Percentiles rank a stretch among this genome's conserved stretches.
phyloP scores from a whole-genome alignment of 2,888 invertebrate species.

The Cotesia congregata region DNA sequence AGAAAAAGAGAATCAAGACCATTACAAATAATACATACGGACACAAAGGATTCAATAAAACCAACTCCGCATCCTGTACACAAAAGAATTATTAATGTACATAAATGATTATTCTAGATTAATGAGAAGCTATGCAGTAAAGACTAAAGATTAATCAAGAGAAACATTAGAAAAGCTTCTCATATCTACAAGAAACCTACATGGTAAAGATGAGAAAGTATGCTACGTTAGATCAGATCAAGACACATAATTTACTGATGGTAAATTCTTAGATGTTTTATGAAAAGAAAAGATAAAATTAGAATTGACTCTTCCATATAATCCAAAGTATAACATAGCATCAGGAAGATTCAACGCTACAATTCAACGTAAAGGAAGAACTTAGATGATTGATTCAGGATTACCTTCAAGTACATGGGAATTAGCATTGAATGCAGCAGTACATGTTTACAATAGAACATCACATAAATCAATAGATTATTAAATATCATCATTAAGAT shows the following conservation, averaged over 20 bases:
- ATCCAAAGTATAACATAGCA: constrained; percentile 40
- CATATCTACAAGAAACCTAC: constrained; percentile 48
- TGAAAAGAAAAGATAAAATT: not conserved
- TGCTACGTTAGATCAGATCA: constrained; percentile 52
- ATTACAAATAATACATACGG: constrained; percentile 39
- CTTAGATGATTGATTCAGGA: constrained; percentile 32
- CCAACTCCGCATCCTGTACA: constrained; percentile 36
- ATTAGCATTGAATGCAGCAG: constrained; percentile 40
- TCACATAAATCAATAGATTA: constrained; percentile 37
- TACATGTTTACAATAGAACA: constrained; percentile 43
- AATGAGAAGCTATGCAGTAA: constrained; percentile 40
- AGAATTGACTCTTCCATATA: constrained; percentile 27
- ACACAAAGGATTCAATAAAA: constrained; percentile 39
- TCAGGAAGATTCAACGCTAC: constrained; percentile 44
- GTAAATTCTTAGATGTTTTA: constrained; percentile 44
- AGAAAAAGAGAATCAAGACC: constrained; percentile 33
- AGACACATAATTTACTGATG: constrained; percentile 47
- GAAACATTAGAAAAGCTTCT: constrained; percentile 33
- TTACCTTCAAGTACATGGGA: constrained; percentile 40
- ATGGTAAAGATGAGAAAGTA: constrained; percentile 50
- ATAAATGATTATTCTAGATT: constrained; percentile 48
- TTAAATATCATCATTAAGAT: constrained; percentile 24
- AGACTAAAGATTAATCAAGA: constrained; percentile 44
- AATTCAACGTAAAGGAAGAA: constrained; percentile 28
- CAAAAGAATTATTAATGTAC: constrained; percentile 40